Evolutionary conservation across 2,888 invertebrate genomes (phyloP).

Genomic region (Cyaniris semiargus): DNA sequence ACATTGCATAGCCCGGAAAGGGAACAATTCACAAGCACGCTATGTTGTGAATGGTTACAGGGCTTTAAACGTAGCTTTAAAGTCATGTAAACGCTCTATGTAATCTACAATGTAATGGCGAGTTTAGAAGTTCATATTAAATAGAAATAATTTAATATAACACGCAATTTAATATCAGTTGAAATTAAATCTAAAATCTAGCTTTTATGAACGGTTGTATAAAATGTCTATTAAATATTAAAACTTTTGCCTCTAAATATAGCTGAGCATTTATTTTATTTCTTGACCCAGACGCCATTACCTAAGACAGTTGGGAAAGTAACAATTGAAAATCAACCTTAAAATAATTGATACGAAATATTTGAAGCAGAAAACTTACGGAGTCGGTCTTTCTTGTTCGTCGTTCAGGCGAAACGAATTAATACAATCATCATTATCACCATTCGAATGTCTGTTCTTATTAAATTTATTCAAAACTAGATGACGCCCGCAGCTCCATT

Average conservation of each 20-base stretch:
- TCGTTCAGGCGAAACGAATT: constrained; percentile 18
- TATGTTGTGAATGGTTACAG: not conserved
- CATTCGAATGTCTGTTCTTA: not conserved
- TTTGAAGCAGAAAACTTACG: constrained; percentile 21
- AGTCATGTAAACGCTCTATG: not conserved
- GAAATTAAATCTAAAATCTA: not conserved
- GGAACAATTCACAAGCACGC: not conserved
- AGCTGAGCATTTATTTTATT: not conserved
- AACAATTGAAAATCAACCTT: constrained; percentile 6
- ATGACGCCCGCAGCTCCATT: too few species aligned
- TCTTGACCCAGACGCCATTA: not conserved
- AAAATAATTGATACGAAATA: constrained; percentile 16
- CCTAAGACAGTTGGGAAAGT: not conserved
- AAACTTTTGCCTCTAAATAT: not conserved
- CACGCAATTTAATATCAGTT: not conserved
- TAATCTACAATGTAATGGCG: not conserved
- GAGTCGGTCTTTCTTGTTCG: constrained; percentile 1
- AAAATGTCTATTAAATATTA: not conserved
- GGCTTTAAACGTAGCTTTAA: not conserved
- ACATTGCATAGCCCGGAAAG: constrained; percentile 3
- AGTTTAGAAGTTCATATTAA: not conserved
- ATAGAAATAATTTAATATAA: not conserved
- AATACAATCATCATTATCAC: not conserved
- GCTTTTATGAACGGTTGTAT: not conserved
- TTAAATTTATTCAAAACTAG: too few species aligned